These are phyloP conservation scores for Sycophila texana DNA, from an alignment of 2,888 invertebrate species.

Conservation along the genomic window DNA sequence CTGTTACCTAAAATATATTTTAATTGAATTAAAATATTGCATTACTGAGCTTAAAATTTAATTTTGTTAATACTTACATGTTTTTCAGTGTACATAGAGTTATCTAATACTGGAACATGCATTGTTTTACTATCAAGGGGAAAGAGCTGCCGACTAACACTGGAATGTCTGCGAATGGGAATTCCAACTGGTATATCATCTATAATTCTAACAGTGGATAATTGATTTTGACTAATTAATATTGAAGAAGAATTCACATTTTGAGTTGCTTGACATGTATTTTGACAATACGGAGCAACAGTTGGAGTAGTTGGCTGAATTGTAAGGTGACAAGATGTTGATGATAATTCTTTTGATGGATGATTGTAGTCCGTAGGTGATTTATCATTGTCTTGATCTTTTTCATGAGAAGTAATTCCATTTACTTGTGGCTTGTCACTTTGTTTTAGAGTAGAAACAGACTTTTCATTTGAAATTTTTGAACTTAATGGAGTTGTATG, in stretches of 20 bases:
- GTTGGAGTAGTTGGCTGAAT: slow-evolving; percentile 40
- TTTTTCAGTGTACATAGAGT: slow-evolving; percentile 63
- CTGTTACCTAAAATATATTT: slow-evolving; percentile 74
- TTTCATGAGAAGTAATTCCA: slow-evolving; percentile 44
- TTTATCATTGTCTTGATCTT: slow-evolving; percentile 46
- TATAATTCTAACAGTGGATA: slow-evolving; percentile 47
- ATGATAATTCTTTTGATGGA: slow-evolving; percentile 52
- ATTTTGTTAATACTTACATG: slow-evolving; percentile 65
- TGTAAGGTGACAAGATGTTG: slow-evolving; percentile 36
- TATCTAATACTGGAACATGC: slow-evolving; percentile 65
- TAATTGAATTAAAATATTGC: neutral
- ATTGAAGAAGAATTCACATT: slow-evolving; percentile 13
- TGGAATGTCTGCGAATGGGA: slow-evolving; percentile 58
- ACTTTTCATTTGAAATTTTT: slow-evolving; percentile 11
- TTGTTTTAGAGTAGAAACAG: neutral
- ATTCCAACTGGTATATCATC: slow-evolving; percentile 57
- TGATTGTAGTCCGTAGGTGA: slow-evolving; percentile 58
- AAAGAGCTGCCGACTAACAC: slow-evolving; percentile 69
- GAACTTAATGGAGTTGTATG: slow-evolving; percentile 37
- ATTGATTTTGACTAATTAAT: slow-evolving; percentile 25
- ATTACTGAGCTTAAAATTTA: neutral
- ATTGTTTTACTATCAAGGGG: slow-evolving; percentile 65
- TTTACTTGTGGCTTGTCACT: slow-evolving; percentile 46
- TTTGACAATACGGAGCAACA: slow-evolving; percentile 31
- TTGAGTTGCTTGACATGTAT: slow-evolving; percentile 33